Evolutionary conservation across 2,888 invertebrate species (phyloP), one percentile per base, ranked within the genome.

Genomic region (Philonicus albiceps): DNA sequence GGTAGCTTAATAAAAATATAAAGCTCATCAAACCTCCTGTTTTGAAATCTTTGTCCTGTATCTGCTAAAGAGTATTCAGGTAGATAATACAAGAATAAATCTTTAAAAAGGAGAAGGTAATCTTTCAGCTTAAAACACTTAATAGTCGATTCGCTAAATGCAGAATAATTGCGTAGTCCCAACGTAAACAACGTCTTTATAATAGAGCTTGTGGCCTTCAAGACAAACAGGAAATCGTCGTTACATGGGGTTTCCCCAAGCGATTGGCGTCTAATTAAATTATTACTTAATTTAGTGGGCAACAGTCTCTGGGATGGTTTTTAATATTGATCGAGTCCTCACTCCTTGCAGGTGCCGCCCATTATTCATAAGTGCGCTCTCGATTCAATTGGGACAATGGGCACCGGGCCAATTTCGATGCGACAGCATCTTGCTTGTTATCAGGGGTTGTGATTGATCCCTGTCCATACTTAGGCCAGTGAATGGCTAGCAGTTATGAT

Each of bases 341-440:
- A 55, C 81, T 83, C 83, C 30, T 83, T 64, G 55, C 40, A 72
- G 64, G 43, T 55, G 16, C 40, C 22, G 13, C 16, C 19, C 83
- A 83, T 83, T 83, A 64, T 72, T 37, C 37, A 72, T 43, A 40
- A 64, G 11, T 30, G 37, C 30, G 64, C 37, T 53, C 72, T 53
- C 27, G 30, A 72, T 72, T 34, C 37, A 37, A 37, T 72, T 64
- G 83, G 27, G 31, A 64, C 83, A 83, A 64, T 19, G 83, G 64
- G 83, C 34, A 31, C 16, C 5, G 81, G 34, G 81, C 81, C 81
- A 81, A 64, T 64, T 64, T 37, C 37, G 37, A 34, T 64, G 83
- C 83, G 83, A 83, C 83, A 40, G 83, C 64, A 83, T 83, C 83
- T 83, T 83, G 27, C 83, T 83, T 13, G 83, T 83, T 83, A 72